Evolutionary conservation across 2,113 vertebrate genomes (phyloP).

Genomic region (Hipposideros armiger): DNA sequence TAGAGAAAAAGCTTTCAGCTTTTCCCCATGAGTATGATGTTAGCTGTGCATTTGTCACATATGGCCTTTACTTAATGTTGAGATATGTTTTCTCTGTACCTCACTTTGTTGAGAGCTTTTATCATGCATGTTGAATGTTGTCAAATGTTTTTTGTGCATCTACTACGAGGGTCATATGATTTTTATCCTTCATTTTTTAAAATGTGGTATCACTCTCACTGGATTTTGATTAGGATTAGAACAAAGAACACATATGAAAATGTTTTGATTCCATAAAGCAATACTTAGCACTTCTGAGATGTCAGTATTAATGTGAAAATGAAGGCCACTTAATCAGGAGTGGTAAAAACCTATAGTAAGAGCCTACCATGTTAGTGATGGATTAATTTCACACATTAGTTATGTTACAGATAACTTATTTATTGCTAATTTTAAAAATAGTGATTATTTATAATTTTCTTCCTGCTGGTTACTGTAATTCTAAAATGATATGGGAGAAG

Average conservation of each 20-base stretch:
- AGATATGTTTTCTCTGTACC: not conserved
- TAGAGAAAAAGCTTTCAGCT: not conserved
- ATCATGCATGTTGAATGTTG: not conserved
- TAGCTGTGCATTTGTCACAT: not conserved
- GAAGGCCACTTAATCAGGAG: not conserved
- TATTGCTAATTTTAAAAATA: not conserved
- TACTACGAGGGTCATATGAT: not conserved
- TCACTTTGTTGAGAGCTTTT: not conserved
- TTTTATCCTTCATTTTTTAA: not conserved
- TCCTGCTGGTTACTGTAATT: not conserved
- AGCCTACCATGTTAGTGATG: not conserved
- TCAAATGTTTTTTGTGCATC: constrained; percentile 6
- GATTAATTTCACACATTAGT: not conserved
- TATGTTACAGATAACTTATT: not conserved
- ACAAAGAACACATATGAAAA: not conserved
- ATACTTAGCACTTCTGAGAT: not conserved
- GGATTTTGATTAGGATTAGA: constrained; percentile 17
- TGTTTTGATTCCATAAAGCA: constrained; percentile 5
- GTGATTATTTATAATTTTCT: not conserved
- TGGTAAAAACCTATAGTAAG: not conserved
- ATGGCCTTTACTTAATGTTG: not conserved
- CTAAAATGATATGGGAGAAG: not conserved
- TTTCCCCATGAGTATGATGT: not conserved
- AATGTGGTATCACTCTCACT: not conserved
- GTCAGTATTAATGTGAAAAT: not conserved